phyloP scores from a whole-genome alignment of 2,113 vertebrate genomes.

The Cebidichthys violaceus region DNA sequence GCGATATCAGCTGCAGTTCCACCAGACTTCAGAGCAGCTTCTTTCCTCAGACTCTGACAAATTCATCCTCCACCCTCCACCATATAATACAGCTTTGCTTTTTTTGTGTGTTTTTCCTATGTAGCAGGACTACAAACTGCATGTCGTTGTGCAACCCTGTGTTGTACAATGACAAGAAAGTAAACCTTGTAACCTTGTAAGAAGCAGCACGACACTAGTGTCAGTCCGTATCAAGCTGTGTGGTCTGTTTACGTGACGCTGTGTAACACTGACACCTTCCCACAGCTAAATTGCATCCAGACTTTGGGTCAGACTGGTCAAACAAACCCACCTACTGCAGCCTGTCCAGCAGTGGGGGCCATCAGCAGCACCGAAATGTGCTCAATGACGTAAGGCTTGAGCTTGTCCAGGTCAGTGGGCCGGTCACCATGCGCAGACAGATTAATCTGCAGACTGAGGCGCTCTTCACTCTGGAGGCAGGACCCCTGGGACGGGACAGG shows the following conservation, averaged over 20 bases:
- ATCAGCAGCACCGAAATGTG: slow-evolving; percentile 93
- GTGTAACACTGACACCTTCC: background rate
- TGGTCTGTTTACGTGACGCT: background rate
- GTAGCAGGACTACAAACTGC: no score
- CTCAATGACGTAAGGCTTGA: slow-evolving; percentile 94
- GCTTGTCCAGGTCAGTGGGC: slow-evolving; percentile 90
- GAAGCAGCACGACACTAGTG: background rate
- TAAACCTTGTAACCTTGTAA: background rate
- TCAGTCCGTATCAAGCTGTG: background rate
- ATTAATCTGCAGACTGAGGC: slow-evolving; percentile 90
- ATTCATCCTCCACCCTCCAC: no score
- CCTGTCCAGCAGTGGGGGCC: slow-evolving; percentile 73
- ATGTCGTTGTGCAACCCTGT: no score
- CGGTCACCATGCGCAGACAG: slow-evolving; percentile 88
- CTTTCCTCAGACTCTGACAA: no score
- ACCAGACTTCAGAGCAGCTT: no score
- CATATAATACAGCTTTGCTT: no score
- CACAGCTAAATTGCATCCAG: background rate
- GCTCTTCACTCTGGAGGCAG: slow-evolving; percentile 86
- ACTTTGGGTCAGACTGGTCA: background rate
- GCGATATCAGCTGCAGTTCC: no score
- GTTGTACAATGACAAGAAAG: no score
- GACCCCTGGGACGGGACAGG: slow-evolving; percentile 82
- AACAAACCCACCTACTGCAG: slow-evolving; percentile 65
- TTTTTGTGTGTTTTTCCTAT: no score